Evolutionary conservation across 2,797 vertebrate species (phyloP), one percentile per base, ranked within the genome.

Genomic region (Lepus townsendii): DNA sequence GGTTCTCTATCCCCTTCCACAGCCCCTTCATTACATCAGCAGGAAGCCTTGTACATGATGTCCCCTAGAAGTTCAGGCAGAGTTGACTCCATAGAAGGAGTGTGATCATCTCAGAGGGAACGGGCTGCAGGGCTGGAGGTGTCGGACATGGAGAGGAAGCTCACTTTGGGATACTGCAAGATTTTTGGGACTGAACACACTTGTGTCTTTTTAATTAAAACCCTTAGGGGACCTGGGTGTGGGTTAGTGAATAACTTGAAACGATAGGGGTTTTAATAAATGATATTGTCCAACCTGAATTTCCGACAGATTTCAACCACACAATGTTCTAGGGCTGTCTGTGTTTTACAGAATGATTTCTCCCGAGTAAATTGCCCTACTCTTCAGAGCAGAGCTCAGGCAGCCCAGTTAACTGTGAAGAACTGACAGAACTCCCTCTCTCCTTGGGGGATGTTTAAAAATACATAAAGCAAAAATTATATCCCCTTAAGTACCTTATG

Each of bases 361-460:
- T 96, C 71, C 27, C 42, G 69, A 89, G 50, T 85, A 89, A 95
- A 82, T 68, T n/a, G 6, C 17, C 57, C 71, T 73, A 38, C 17
- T 95, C 66, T 84, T 72, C 72, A 83, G 35, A 93, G 47, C 35
- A 83, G n/a, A 68, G 32, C n/a, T 52, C 38, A 88, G 54, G 38
- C 65, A 86, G 63, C 66, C 54, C 73, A 73, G 57, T 84, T 92
- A 79, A 77, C 75, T 89, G 30, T 88, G 84, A 95, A 85, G 38
- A 94, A 83, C 68, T 68, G 69, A 85, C 47, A 54, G 82, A 91
- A 7, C 50, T 80, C 32, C 77, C 27, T 90, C 1, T 63, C 73
- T 97, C 93, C 84, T 73, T 84, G 66, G 94, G 72, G 63, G 38
- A 62, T 95, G 42, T 86, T 97, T 96, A 95, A 93, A 97, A 97